Conservation (phyloP, 92 coral and sea anemone genomes). For the Blastomussa wellsi region DNA sequence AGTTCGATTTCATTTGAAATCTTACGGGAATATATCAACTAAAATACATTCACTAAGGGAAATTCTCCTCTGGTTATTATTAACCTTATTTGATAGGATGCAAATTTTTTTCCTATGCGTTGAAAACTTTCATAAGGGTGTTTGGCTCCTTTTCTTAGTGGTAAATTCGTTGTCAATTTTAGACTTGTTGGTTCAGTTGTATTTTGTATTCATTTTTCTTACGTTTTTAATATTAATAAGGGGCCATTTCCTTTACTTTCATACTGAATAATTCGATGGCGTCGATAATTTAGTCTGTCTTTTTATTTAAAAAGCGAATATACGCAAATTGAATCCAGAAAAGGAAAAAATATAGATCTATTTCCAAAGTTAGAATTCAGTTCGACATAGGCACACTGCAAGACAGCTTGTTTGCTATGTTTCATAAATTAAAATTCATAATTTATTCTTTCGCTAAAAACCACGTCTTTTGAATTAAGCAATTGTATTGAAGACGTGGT, state of each 20-base stretch:
- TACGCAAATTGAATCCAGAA: neutral
- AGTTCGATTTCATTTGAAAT: slow-evolving; percentile 46
- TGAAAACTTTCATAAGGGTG: neutral
- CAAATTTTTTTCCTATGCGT: neutral
- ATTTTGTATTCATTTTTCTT: slow-evolving; percentile 31
- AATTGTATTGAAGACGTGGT: slow-evolving; percentile 23
- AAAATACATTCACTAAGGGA: slow-evolving; percentile 12
- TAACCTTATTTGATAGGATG: neutral
- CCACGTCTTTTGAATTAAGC: slow-evolving; percentile 46
- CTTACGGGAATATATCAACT: slow-evolving; percentile 27
- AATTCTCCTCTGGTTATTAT: neutral
- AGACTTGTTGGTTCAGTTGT: slow-evolving; percentile 50
- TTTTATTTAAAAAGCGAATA: neutral
- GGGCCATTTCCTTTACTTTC: slow-evolving; percentile 35
- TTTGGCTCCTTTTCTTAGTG: neutral
- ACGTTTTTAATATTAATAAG: slow-evolving; percentile 47
- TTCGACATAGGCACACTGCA: slow-evolving; percentile 39
- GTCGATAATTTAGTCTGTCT: slow-evolving; percentile 12
- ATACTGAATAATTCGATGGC: slow-evolving; percentile 5
- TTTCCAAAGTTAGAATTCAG: neutral
- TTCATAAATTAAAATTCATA: slow-evolving; percentile 52
- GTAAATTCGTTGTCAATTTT: slow-evolving; percentile 37
- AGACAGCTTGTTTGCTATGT: slow-evolving; percentile 37
- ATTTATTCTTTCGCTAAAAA: slow-evolving; percentile 47
- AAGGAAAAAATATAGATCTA: neutral